Percentiles rank a stretch among this genome's conserved stretches.
These are phyloP conservation scores for Anguilla pacifica DNA, from an alignment of 2,797 vertebrate genomes.

Conservation along the genomic window DNA sequence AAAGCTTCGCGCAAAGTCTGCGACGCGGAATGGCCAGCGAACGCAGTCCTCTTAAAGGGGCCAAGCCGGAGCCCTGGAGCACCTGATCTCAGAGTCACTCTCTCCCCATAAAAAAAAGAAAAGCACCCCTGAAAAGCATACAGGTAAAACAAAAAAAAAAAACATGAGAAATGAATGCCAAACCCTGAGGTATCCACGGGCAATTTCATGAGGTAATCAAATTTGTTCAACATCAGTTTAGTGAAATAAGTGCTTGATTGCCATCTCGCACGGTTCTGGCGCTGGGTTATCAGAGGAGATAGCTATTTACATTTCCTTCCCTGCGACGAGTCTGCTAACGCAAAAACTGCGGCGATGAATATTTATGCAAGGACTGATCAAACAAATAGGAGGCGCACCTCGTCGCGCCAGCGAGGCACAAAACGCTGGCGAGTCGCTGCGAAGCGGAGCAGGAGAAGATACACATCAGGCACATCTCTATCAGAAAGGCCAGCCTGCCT, in stretches of 20 bases:
- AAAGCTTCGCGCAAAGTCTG: conserved; percentile 66
- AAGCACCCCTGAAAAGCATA: conserved; percentile 39
- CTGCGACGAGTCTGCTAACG: background rate
- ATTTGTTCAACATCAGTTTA: background rate
- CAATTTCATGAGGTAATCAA: background rate
- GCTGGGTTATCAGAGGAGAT: background rate
- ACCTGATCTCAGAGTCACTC: background rate
- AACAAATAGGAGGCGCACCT: background rate
- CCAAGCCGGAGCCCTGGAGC: conserved; percentile 26
- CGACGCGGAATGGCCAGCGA: conserved; percentile 64
- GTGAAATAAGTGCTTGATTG: background rate
- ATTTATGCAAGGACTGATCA: background rate
- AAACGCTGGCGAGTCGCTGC: background rate
- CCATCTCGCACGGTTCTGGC: too few species aligned
- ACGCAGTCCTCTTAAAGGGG: conserved; percentile 60
- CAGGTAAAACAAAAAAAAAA: conserved; percentile 26
- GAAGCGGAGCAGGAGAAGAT: background rate
- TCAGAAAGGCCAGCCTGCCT: background rate
- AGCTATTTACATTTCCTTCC: background rate
- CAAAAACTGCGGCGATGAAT: background rate
- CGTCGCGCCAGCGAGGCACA: background rate
- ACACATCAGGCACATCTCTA: background rate
- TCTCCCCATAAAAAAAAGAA: background rate
- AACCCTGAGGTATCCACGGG: background rate
- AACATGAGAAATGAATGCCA: conserved; percentile 44